These are phyloP conservation scores for Drosophila barbarae DNA, from an alignment of 2,888 invertebrate genomes.

Conservation along the genomic window DNA sequence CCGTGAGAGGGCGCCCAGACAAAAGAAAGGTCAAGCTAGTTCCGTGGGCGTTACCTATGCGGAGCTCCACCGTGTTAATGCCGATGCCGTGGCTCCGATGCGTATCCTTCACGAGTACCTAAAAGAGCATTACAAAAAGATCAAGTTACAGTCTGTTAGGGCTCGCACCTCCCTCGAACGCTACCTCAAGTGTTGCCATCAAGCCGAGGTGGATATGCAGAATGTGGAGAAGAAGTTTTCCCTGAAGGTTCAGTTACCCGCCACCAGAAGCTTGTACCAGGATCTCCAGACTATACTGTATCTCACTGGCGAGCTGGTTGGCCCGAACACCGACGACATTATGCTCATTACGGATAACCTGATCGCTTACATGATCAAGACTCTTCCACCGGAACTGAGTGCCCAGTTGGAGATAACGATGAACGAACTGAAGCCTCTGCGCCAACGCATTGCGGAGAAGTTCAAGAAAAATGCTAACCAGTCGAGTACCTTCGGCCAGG, in stretches of 20 bases:
- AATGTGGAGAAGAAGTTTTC: background rate
- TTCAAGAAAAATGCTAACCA: background rate
- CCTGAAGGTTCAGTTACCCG: constrained; percentile 6
- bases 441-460: background rate
- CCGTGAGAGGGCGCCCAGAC: constrained; percentile 14
- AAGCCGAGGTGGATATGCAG: constrained; percentile 52
- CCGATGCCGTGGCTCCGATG: constrained; percentile 38
- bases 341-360: constrained; percentile 34
- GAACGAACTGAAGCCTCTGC: background rate
- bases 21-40: constrained; percentile 44
- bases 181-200: constrained; percentile 38
- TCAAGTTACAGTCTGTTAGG: constrained; percentile 3
- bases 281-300: constrained; percentile 51
- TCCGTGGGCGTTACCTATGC: constrained; percentile 36
- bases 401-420: background rate
- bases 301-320: constrained; percentile 39
- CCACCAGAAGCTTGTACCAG: constrained; percentile 27
- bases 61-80: constrained; percentile 44
- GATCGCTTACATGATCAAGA: constrained; percentile 23
- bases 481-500: too few relatives aligned
- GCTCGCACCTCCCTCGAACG: constrained; percentile 17
- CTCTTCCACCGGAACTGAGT: constrained; percentile 24
- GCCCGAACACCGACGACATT: constrained; percentile 30
- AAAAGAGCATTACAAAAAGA: constrained; percentile 7
- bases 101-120: constrained; percentile 35